Conservation (phyloP, 2,113 vertebrate species). For the Cynopterus brachyotis region DNA sequence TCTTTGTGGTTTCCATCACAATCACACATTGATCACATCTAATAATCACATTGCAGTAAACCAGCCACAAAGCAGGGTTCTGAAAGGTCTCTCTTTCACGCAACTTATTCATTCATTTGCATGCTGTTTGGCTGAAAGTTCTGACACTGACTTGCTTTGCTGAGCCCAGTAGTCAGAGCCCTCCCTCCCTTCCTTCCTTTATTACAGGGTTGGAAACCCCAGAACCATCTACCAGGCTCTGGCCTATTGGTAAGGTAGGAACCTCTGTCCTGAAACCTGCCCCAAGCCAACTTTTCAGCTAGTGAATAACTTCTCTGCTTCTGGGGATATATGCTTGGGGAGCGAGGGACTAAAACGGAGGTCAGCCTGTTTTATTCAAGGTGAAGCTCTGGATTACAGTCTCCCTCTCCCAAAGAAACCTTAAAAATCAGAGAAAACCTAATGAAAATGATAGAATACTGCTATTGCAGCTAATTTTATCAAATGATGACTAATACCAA, state of each 20-base stretch:
- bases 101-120: background rate
- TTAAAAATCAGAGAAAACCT: background rate
- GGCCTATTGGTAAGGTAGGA: background rate
- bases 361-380: background rate
- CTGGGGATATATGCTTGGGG: background rate
- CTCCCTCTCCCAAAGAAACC: background rate
- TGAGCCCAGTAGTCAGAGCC: background rate
- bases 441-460: background rate
- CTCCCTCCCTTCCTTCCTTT: conserved; percentile 46
- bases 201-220: conserved; percentile 49
- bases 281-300: conserved; percentile 28
- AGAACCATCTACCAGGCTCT: background rate
- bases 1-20: conserved; percentile 58
- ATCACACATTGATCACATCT: background rate
- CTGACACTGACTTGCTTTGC: background rate
- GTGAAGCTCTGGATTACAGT: background rate
- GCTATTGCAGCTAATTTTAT: background rate
- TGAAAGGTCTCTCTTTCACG: background rate
- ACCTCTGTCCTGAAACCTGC: conserved; percentile 52
- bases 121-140: conserved; percentile 5
- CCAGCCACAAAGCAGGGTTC: background rate
- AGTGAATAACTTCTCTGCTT: conserved; percentile 69
- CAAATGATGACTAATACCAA: background rate
- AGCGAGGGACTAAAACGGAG: conserved; percentile 16
- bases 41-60: background rate